Evolutionary conservation across 1,140 invertebrate species (phyloP).

Genomic region (Lithobius niger): DNA sequence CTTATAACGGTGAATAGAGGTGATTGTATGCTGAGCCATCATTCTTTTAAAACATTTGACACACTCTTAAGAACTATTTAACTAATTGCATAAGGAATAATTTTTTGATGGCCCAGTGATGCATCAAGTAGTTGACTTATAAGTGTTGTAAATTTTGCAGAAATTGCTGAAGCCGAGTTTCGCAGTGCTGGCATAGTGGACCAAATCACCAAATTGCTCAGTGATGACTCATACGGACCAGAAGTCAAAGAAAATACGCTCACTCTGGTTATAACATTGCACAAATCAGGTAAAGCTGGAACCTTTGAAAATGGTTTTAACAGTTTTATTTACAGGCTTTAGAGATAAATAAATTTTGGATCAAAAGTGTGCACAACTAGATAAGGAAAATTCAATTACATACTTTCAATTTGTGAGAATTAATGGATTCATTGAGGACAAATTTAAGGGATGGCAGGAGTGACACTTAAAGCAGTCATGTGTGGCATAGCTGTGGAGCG

Average conservation of each 20-base stretch:
- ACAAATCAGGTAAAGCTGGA: conserved; percentile 3
- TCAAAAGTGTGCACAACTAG: too few relatives aligned
- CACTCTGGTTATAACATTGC: neutral
- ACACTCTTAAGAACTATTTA: neutral
- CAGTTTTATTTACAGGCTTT: too few relatives aligned
- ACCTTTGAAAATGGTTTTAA: too few relatives aligned
- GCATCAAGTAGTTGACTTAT: neutral
- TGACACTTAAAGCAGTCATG: too few relatives aligned
- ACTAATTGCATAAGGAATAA: too few relatives aligned
- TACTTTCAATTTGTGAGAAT: too few relatives aligned
- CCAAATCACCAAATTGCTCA: neutral
- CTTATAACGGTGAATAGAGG: neutral
- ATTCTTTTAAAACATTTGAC: neutral
- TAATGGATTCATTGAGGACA: too few relatives aligned
- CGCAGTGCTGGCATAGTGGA: neutral
- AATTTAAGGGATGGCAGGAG: too few relatives aligned
- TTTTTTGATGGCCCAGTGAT: neutral
- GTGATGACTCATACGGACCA: neutral
- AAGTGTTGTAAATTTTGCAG: neutral
- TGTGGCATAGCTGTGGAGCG: too few relatives aligned
- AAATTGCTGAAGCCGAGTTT: neutral
- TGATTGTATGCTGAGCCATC: too few relatives aligned
- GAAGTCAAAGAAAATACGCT: conserved; percentile 4
- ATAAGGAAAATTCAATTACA: too few relatives aligned
- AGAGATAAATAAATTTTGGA: too few relatives aligned